phyloP scores from a whole-genome alignment of 1,140 invertebrate genomes.

The Sycophila sp. region DNA sequence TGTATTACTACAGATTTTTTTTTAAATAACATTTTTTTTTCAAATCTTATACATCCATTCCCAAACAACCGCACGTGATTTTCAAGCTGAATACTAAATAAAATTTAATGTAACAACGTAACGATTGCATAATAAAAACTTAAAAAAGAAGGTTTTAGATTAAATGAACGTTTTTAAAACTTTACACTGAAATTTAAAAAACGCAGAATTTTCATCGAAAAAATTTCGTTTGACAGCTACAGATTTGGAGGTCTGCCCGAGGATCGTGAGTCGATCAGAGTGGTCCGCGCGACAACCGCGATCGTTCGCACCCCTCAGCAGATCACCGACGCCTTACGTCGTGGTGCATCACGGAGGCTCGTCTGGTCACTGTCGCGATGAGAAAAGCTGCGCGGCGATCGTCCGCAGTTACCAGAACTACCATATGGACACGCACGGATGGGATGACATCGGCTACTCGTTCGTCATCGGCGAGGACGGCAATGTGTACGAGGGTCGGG shows the following conservation, averaged over 20 bases:
- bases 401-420: slow-evolving; percentile 67
- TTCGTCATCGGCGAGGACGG: slow-evolving; percentile 76
- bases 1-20: too few relatives aligned
- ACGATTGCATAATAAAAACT: too few relatives aligned
- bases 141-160: too few relatives aligned
- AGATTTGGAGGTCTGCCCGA: slow-evolving; percentile 29
- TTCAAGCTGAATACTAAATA: too few relatives aligned
- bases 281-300: slow-evolving; percentile 73
- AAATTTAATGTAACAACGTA: too few relatives aligned
- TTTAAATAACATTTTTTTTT: too few relatives aligned
- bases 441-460: slow-evolving; percentile 77
- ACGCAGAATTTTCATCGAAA: too few relatives aligned
- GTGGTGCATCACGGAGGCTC: slow-evolving; percentile 57
- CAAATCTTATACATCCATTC: too few relatives aligned
- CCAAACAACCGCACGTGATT: too few relatives aligned
- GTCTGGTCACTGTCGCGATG: slow-evolving; percentile 49
- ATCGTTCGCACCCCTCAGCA: slow-evolving; percentile 1
- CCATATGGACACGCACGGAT: slow-evolving; percentile 70
- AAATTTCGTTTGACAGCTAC: too few relatives aligned
- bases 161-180: too few relatives aligned
- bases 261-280: slow-evolving; percentile 62
- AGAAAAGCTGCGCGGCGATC: slow-evolving; percentile 52
- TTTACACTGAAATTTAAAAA: too few relatives aligned
- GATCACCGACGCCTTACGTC: slow-evolving; percentile 49
- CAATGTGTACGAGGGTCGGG: slow-evolving; percentile 76